Base-by-base conservation (phyloP, 2,113 vertebrate species). In the Ctenodactylus gundi region DNA sequence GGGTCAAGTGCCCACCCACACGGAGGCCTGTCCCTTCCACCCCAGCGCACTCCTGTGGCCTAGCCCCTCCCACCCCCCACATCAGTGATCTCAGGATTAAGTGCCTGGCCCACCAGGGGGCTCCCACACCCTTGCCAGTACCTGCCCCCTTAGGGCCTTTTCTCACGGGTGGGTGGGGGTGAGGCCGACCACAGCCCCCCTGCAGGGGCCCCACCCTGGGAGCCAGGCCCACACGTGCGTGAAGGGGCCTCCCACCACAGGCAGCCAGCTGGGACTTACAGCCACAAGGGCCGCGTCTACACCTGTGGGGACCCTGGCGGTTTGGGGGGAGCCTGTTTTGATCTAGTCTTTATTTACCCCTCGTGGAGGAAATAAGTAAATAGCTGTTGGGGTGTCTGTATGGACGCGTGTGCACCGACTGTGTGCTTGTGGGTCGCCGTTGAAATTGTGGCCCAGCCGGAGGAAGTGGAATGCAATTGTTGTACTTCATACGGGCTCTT, bases 351-450 rank as follows among this genome's bases (percentile, higher is more conserved):
- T 96, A 97, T 97, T 97, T 96, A 95, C 95, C n/a, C 78, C 57
- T 90, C 68, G 81, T 80, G 96, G 75, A 97, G 97, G 97, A 97
- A 97, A 92, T 97, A 97, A 97, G 95, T 97, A 97, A 97, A 97
- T 97, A 97, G 96, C 68, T 93, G 77, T 81, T 15, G 65, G 53
- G 87, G 55, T 68, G 58, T 89, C 20, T 92, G 6, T 92, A 94
- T 94, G 82, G 23, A 57, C 90, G 53, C 34, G 36, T 34, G 1
- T 21, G 44, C 62, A 80, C 44, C 83, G 75, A 86, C 60, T 82
- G 73, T 84, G 65, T 86, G 57, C 44, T 58, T 62, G 15, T 75
- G 31, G 85, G n/a, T n/a, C 85, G 51, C 93, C 44, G 96, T 96
- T 96, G 87, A 68, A 97, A 81, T 95, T 21, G 2, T 90, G 97